These are phyloP conservation scores for Asarcornis scutulata DNA, from an alignment of 2,113 vertebrate species.

Conservation along the genomic window DNA sequence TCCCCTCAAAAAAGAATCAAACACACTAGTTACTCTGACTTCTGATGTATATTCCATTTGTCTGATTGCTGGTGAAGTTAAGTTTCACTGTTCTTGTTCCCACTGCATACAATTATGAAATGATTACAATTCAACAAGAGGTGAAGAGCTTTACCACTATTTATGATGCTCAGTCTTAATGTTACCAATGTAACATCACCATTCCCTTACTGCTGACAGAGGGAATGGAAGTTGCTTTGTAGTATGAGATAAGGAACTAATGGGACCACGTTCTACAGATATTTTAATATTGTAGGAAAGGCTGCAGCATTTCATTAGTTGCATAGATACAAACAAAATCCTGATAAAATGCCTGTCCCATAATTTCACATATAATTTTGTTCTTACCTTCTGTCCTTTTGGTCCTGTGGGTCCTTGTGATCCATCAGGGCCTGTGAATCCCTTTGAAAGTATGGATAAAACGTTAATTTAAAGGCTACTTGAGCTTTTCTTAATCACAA, in stretches of 20 bases:
- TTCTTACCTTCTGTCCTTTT: conserved; percentile 91
- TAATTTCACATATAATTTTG: background rate
- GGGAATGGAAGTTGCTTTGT: background rate
- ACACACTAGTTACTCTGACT: background rate
- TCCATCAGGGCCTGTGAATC: conserved; percentile 91
- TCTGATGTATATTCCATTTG: background rate
- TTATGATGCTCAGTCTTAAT: background rate
- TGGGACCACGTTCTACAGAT: background rate
- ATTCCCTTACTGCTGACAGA: background rate
- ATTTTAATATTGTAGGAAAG: background rate
- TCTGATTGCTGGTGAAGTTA: background rate
- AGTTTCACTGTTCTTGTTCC: background rate
- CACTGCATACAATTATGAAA: accelerated
- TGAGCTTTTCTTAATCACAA: background rate
- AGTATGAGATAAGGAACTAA: background rate
- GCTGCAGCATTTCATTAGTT: background rate
- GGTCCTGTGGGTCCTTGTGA: conserved; percentile 85
- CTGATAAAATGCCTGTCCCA: background rate
- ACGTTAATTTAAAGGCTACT: background rate
- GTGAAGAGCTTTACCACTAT: background rate
- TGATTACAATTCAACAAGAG: background rate
- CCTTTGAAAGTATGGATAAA: conserved; percentile 77
- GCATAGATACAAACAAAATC: background rate
- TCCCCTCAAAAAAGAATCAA: accelerated
- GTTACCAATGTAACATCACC: background rate